Percentiles rank a stretch among this genome's conserved stretches.
Conservation (phyloP, 2,113 vertebrate genomes). For the Entelurus aequoreus region DNA sequence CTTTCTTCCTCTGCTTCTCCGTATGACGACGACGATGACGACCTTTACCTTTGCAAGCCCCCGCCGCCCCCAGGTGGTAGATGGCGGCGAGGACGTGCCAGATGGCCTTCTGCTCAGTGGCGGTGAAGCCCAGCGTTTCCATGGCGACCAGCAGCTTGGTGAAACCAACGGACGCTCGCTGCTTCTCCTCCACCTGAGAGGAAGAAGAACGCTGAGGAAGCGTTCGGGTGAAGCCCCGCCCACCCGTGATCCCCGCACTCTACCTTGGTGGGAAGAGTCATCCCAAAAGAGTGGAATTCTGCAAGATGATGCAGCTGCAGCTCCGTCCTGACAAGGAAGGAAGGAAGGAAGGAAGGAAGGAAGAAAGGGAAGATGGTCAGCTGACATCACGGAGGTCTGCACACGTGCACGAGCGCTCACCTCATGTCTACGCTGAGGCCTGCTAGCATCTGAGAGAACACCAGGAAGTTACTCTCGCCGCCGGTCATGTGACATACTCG, state of each 20-base stretch:
- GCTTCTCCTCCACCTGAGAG: slow-evolving; percentile 86
- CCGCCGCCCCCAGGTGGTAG: slow-evolving; percentile 87
- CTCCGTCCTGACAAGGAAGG: slow-evolving; percentile 72
- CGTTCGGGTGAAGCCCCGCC: background rate
- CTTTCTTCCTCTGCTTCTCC: background rate
- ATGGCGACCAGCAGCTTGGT: slow-evolving; percentile 81
- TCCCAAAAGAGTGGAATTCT: slow-evolving; percentile 81
- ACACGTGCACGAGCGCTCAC: slow-evolving; percentile 33
- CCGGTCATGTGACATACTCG: slow-evolving; percentile 70
- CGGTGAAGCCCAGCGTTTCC: slow-evolving; percentile 77
- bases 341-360: background rate
- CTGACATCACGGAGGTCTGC: background rate
- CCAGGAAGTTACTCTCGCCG: slow-evolving; percentile 83
- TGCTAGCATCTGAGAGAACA: slow-evolving; percentile 88
- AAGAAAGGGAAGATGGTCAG: background rate
- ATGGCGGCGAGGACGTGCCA: slow-evolving; percentile 88
- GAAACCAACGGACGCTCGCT: slow-evolving; percentile 77
- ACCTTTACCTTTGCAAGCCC: slow-evolving; percentile 84
- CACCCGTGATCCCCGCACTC: background rate
- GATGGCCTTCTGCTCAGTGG: slow-evolving; percentile 78
- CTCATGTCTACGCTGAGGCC: slow-evolving; percentile 82
- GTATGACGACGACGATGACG: background rate
- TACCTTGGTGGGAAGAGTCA: slow-evolving; percentile 79
- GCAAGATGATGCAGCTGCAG: slow-evolving; percentile 82
- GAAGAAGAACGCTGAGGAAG: background rate